Base-by-base conservation (phyloP, 92 coral and sea anemone genomes). In the Paragorgia papillata region DNA sequence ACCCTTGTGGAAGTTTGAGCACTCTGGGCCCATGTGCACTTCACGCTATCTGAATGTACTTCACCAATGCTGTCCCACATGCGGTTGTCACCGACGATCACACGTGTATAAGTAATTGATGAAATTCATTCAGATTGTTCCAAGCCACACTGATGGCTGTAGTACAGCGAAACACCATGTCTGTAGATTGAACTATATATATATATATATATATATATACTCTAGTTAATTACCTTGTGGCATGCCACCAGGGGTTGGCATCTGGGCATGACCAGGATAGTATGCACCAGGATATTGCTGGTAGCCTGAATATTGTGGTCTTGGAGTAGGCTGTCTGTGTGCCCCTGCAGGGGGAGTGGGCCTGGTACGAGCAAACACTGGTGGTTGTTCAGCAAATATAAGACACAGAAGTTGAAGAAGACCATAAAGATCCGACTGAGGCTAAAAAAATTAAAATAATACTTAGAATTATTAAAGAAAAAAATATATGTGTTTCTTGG, bases 311-410 rank as follows among this genome's bases (percentile, higher is more conserved):
- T 65, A 58, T 13, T 65, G 73, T 24, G 83, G 90, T 41, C 14
- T 75, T 60, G 66, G 92, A 13, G 84, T 69, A 1, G 79, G 74
- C 10, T 79, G 86, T 37, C 59, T 55, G 29, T 74, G 43, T 19
- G 74, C 80, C n/a, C n/a, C n/a, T 41, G 86, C 17, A 0, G 80
- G 88, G 27, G 75, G 86, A 14, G 77, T 26, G 25, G 31, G 69
- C 35, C 48, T 63, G 17, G 61, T 50, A 18, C 77, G 77, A 64
- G 97, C 50, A 88, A 81, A 93, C 8, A 93, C 97, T 20, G 97
- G 97, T 0, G 97, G 90, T n/a, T 79, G 82, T 35, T 88, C 94
- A 30, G 97, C 96, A 84, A 93, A 93, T 37, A 88, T 58, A 14
- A 96, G 82, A 48, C 94, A 79, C 32, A 93, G 73, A 30, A 93